Conservation (phyloP, 1,140 invertebrate genomes). For the Chymomyza costata region DNA sequence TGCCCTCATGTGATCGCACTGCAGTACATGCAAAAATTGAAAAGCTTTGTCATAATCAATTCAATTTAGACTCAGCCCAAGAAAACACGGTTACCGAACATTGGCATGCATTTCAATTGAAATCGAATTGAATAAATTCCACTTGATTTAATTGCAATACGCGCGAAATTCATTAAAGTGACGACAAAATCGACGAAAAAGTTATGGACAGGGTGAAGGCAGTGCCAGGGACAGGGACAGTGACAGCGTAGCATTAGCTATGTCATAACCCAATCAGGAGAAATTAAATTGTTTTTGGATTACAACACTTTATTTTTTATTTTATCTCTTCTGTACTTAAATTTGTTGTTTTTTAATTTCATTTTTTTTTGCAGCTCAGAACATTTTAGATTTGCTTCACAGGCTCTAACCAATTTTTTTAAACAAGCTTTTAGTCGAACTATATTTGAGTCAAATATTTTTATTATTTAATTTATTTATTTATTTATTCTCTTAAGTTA, state of each 20-base stretch:
- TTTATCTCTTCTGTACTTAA: too few species aligned
- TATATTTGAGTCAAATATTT: too few species aligned
- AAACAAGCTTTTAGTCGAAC: slow-evolving; percentile 5
- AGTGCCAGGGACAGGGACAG: slow-evolving; percentile 6
- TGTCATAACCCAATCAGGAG: slow-evolving; percentile 29
- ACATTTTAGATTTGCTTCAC: too few species aligned
- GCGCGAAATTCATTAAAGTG: slow-evolving; percentile 29
- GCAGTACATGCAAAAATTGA: slow-evolving; percentile 24
- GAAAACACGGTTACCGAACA: slow-evolving; percentile 20
- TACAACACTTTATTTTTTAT: too few species aligned
- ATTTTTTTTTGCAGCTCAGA: too few species aligned
- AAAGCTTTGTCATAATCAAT: slow-evolving; percentile 51
- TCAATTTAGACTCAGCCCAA: slow-evolving; percentile 38
- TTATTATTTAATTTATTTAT: neutral
- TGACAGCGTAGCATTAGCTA: slow-evolving; percentile 1
- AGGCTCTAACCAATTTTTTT: too few species aligned
- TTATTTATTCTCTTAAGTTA: neutral
- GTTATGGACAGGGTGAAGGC: slow-evolving; percentile 14
- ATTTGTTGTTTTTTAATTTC: too few species aligned
- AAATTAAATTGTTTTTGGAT: slow-evolving; percentile 2
- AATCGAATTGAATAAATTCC: slow-evolving; percentile 69
- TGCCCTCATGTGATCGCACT: slow-evolving; percentile 35
- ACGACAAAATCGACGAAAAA: slow-evolving; percentile 36
- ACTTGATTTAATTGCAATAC: slow-evolving; percentile 66
- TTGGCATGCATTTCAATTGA: slow-evolving; percentile 63